Percentiles rank a stretch among this genome's conserved stretches.
Conservation (phyloP, 2,113 vertebrate genomes). For the Monarcha castaneiventris region DNA sequence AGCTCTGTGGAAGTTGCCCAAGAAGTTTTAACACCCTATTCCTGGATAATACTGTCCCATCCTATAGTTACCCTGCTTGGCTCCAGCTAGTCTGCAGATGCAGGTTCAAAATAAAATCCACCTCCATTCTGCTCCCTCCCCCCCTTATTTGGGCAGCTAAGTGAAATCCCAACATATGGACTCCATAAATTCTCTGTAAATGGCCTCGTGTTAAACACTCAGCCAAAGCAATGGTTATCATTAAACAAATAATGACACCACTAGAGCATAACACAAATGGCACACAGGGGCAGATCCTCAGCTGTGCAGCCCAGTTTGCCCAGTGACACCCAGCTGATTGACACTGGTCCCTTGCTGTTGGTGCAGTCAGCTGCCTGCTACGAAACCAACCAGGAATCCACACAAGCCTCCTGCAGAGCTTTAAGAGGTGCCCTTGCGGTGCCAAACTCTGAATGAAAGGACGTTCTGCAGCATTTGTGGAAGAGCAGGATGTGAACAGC, state of each 20-base stretch:
- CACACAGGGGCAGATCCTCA: neutral
- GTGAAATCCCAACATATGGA: constrained; percentile 34
- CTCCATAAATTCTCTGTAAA: constrained; percentile 6
- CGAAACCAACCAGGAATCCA: neutral
- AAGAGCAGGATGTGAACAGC: neutral
- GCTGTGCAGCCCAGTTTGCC: neutral
- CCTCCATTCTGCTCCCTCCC: neutral
- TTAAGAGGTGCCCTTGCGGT: neutral
- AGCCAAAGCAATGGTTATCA: constrained; percentile 32
- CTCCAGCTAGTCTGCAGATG: constrained; percentile 45
- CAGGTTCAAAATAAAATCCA: constrained; percentile 14
- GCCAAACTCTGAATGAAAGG: neutral
- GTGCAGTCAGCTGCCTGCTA: neutral
- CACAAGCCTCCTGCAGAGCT: neutral
- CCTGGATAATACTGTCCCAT: constrained; percentile 1
- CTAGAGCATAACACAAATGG: neutral
- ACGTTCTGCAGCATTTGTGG: neutral
- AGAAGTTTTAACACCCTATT: constrained; percentile 45
- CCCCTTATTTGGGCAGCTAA: neutral
- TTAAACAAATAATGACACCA: constrained; percentile 1
- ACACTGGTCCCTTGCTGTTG: neutral
- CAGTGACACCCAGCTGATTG: neutral
- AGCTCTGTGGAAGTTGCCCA: constrained; percentile 25
- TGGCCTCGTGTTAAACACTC: neutral
- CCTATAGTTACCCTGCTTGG: constrained; percentile 27